Percentiles rank a stretch among this genome's conserved stretches.
phyloP scores from a whole-genome alignment of 2,797 vertebrate species.

The Oreochromis grahami region DNA sequence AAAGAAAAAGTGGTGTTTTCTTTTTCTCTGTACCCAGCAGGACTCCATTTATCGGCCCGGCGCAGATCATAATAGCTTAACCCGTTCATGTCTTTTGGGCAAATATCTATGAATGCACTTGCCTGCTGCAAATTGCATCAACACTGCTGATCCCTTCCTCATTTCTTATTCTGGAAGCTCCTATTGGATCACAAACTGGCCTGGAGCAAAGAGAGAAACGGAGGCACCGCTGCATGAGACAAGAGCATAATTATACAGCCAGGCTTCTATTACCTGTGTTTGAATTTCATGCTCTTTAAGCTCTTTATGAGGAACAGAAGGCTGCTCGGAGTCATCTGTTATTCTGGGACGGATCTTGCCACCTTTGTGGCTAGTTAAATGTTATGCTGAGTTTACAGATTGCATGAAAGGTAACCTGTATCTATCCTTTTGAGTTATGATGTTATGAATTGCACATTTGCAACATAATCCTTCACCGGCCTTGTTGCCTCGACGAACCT shows the following conservation, averaged over 20 bases:
- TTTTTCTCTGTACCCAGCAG: slow-evolving; percentile 14
- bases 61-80: slow-evolving; percentile 49
- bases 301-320: slow-evolving; percentile 27
- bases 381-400: slow-evolving; percentile 43
- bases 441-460: slow-evolving; percentile 25
- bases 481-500: slow-evolving; percentile 1
- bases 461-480: slow-evolving; percentile 22
- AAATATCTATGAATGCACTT: slow-evolving; percentile 28
- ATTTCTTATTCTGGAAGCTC: neutral
- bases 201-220: slow-evolving; percentile 10
- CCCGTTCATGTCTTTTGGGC: slow-evolving; percentile 24
- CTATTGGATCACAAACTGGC: slow-evolving; percentile 31
- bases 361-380: slow-evolving; percentile 29
- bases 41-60: slow-evolving; percentile 38
- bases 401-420: neutral
- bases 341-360: slow-evolving; percentile 15
- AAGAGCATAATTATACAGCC: slow-evolving; percentile 44
- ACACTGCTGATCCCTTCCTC: neutral
- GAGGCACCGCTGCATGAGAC: slow-evolving; percentile 22
- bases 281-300: slow-evolving; percentile 61
- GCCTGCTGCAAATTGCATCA: slow-evolving; percentile 26
- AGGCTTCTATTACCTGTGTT: slow-evolving; percentile 46
- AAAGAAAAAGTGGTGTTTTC: slow-evolving; percentile 23
- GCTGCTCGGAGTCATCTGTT: slow-evolving; percentile 28
- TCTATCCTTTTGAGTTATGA: neutral